Evolutionary conservation across 1,140 invertebrate species (phyloP), one percentile per base, ranked within the genome.

Genomic region (Halictus rubicundus): DNA sequence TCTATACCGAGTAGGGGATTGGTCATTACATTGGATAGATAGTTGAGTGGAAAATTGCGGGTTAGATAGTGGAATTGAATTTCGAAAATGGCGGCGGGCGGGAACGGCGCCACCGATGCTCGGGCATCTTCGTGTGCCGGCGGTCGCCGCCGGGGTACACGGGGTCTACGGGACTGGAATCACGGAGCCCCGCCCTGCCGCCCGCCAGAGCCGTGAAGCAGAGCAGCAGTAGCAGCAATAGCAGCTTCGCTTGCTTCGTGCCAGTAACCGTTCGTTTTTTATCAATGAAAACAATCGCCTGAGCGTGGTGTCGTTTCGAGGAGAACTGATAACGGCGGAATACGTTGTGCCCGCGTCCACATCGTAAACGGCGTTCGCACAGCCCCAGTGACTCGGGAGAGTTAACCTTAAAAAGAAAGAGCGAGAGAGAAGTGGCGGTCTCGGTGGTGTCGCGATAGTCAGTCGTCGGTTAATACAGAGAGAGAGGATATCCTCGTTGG

Each of bases 171-270:
- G 69, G 80, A 79, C 70, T 90, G 73, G 72, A 81, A 84, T 73
- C 89, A 91, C 88, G 89, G 89, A 90, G 89, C 90, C 90, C 89
- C 90, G 87, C 90, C 90, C 90, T 91, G 88, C 87, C 85, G 87
- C 87, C 84, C 84, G 89, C 86, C 80, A 89, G 78, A 83, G 87
- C 83, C 84, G 78, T 74, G 83, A 85, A 88, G 85, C 74, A 87
- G 42, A 46, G 83, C 68, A 81, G 82, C 78, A 80, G 72, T 77
- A 82, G 77, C 73, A 82, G 75, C 57, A 72, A 59, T 60, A 84
- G 83, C 78, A 84, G 83, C 81, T 86, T 82, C 81, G 61, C 65
- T 85, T 57, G 80, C 68, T 69, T 84, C 78, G 85, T 72, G 42
- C 25, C 60, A 46, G 64, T 65, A 80, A 61, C 6, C 49, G 19